Conservation (phyloP, 2,113 vertebrate genomes). For the Dasyornis broadbenti region DNA sequence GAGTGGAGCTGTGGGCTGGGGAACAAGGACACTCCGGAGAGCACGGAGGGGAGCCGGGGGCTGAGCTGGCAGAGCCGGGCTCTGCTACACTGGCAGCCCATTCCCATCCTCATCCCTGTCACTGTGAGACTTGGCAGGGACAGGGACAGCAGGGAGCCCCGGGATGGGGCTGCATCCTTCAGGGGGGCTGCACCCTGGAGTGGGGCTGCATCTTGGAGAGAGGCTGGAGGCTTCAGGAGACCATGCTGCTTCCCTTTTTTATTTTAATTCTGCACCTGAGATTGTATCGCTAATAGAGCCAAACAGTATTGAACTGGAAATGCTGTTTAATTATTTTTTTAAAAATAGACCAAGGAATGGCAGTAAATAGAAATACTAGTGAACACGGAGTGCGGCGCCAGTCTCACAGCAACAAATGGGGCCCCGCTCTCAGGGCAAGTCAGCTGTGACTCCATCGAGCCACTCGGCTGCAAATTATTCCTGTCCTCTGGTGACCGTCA, state of each 20-base stretch:
- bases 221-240: background rate
- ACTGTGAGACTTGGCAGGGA: fast-evolving
- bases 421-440: background rate
- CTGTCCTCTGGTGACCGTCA: background rate
- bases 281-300: background rate
- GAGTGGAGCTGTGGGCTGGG: background rate
- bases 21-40: background rate
- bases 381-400: fast-evolving
- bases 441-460: background rate
- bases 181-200: background rate
- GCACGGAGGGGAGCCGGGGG: background rate
- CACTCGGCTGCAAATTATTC: background rate
- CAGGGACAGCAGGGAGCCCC: background rate
- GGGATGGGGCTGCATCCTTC: background rate
- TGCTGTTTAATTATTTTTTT: background rate
- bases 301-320: background rate
- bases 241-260: fast-evolving
- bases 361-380: background rate
- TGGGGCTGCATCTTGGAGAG: background rate
- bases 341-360: background rate
- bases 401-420: background rate
- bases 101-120: background rate
- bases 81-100: background rate
- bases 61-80: background rate
- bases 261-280: background rate